Evolutionary conservation across 2,888 invertebrate species (phyloP), one percentile per base, ranked within the genome.

Genomic region (Siphlonurus alternatus): DNA sequence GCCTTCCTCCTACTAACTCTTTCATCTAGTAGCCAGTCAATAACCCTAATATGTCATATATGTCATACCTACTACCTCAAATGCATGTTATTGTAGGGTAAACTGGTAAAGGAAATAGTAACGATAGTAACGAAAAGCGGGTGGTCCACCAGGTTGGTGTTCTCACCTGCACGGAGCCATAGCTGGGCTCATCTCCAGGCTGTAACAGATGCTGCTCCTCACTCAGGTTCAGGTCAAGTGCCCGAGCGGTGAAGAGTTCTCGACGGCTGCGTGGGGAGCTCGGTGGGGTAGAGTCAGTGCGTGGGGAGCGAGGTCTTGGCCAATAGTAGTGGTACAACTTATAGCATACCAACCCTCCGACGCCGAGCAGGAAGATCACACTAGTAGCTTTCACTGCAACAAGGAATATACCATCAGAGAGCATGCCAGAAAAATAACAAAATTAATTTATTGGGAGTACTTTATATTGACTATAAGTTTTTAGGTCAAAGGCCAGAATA

Each of bases 311-410:
- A 24, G 66, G 62, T 2, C 62, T 38, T 20, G 67, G 65, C 67
- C 68, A 68, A 60, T 68, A 69, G 24, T 67, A 64, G 53, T 68
- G 70, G 69, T 74, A 75, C 23, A 76, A 70, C 66, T 73, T 74
- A 70, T 76, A 77, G 65, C 76, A 72, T 54, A 77, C 71, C 56
- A 75, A 71, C 23, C 75, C 74, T 23, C 77, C 76, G 65, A 77
- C 71, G 3, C 77, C 77, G 23, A 77, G 71, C 63, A 77, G 71
- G 66, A 76, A 72, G 10, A 77, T 70, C 2, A 77, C 70, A 25
- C 76, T 74, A 2, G 76, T 75, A 7, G 75, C 74, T 67, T 74
- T 74, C 63, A 76, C 77, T 76, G 73, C 22, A 72, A 72, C 53
- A 69, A 62, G 61, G 53, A 23, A 66, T 23, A 53, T 23, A n/a